Percentiles rank a stretch among this genome's conserved stretches.
Evolutionary conservation across 2,113 vertebrate species (phyloP).

Genomic region (Callospermophilus lateralis): DNA sequence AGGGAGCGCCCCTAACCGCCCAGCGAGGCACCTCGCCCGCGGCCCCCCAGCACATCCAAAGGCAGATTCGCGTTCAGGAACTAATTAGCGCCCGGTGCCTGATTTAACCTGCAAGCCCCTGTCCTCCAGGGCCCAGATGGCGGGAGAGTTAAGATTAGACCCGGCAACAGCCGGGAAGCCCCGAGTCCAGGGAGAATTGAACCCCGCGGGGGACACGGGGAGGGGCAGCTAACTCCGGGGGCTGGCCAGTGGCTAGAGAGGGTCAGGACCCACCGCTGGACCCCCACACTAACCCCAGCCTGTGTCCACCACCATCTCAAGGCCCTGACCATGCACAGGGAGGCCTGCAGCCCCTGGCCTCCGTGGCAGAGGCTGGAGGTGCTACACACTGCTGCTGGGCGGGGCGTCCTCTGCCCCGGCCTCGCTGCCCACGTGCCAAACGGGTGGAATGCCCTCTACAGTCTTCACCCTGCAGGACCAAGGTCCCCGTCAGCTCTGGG

Average conservation of each 20-base stretch:
- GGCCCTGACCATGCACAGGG: too few species aligned
- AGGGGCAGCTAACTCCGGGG: accelerated
- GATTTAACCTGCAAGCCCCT: constrained; percentile 57
- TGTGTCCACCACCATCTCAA: too few species aligned
- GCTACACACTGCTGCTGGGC: not conserved
- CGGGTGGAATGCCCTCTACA: too few species aligned
- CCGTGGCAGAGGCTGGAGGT: too few species aligned
- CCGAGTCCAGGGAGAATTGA: not conserved
- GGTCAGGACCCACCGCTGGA: accelerated
- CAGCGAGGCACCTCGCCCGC: not conserved
- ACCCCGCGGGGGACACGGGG: not conserved
- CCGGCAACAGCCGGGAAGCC: not conserved
- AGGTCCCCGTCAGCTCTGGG: not conserved
- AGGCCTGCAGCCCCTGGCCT: too few species aligned
- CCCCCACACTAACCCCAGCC: too few species aligned
- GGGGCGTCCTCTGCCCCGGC: not conserved
- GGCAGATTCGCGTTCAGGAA: not conserved
- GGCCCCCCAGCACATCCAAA: not conserved
- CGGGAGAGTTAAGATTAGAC: not conserved
- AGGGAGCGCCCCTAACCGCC: accelerated
- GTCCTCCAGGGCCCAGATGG: constrained; percentile 33
- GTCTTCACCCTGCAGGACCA: too few species aligned
- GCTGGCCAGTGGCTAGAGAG: not conserved
- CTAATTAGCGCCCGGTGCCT: constrained; percentile 62
- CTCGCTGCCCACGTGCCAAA: not conserved